Conservation (phyloP, 2,888 invertebrate species). For the Plebejus anna region DNA sequence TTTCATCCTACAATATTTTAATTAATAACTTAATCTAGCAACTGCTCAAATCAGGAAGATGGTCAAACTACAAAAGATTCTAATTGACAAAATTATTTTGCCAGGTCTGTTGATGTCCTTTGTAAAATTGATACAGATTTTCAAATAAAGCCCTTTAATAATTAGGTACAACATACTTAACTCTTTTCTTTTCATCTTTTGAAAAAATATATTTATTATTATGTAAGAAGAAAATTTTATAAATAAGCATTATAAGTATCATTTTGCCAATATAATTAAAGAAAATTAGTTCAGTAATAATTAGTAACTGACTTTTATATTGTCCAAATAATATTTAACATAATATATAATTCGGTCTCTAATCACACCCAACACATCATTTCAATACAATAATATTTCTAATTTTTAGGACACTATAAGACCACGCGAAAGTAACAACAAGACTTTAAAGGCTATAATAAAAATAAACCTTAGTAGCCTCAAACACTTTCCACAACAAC, state of each 20-base stretch:
- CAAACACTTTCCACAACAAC: not conserved
- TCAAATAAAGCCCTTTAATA: not conserved
- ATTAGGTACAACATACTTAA: too few species aligned
- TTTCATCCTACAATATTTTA: conserved; percentile 4
- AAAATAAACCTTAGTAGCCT: not conserved
- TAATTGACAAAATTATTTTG: conserved; percentile 13
- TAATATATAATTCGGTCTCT: not conserved
- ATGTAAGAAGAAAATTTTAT: too few species aligned
- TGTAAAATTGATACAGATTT: conserved; percentile 23
- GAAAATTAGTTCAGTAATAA: too few species aligned
- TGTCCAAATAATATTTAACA: too few species aligned
- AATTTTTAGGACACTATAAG: not conserved
- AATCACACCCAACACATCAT: not conserved
- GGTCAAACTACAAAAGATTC: conserved; percentile 5
- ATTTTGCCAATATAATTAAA: too few species aligned
- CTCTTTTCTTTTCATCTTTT: too few species aligned
- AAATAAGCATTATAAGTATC: too few species aligned
- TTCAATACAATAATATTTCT: not conserved
- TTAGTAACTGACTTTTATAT: too few species aligned
- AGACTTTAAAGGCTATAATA: not conserved
- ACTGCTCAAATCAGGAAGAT: not conserved
- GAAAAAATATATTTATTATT: too few species aligned
- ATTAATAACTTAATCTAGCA: conserved; percentile 12
- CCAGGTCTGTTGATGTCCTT: conserved; percentile 23
- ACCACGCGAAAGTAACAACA: not conserved